Base-by-base conservation (phyloP, 2,888 invertebrate species). In the Eugnorisma glareosa region DNA sequence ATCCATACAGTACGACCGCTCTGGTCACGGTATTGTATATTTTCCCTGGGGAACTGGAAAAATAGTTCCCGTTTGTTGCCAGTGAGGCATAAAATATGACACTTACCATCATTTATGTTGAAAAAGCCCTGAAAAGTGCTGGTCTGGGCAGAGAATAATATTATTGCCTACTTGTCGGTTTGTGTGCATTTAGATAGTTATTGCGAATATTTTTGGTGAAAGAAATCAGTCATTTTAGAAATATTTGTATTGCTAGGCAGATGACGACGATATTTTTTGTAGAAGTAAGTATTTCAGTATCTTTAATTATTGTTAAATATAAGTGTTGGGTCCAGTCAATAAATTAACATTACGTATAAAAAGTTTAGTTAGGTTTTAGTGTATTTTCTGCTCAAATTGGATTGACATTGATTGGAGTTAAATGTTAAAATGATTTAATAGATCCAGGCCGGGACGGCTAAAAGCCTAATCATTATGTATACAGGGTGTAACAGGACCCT, bases 251-350 rank as follows among this genome's bases (percentile, higher is more conserved):
- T 7, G 7, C 28, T 28, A 28, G n/a, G 10, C 10, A 31, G 18
- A 31, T 31, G 59, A 31, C 11, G 31, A 11, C 11, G 31, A 61
- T 61, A 11, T 35, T 61, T 57, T 35, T 61, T 35, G 21, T 21
- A 21, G 11, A 21, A 59, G 1, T 21, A 31, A 21, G 18, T 18
- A 18, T 18, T 59, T 31, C 31, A 21, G 1, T 35, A 21, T 35
- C 59, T 31, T 18, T 28, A 28, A 28, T 28, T 28, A n/a, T 6
- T 57, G 6, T 57, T 5, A 15, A 57, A 28, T 28, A 7, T 15
- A 57, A 18, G 57, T 31, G 57, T 59, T 59, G 57, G 57, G 57
- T 59, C 31, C 59, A 59, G 59, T 61, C 59, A 61, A 61, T 61
- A 61, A 21, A 31, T 61, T 31, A 21, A 21, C 0, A 21, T 59